Conservation (phyloP, 2,797 vertebrate genomes). For the Onychomys torridus region DNA sequence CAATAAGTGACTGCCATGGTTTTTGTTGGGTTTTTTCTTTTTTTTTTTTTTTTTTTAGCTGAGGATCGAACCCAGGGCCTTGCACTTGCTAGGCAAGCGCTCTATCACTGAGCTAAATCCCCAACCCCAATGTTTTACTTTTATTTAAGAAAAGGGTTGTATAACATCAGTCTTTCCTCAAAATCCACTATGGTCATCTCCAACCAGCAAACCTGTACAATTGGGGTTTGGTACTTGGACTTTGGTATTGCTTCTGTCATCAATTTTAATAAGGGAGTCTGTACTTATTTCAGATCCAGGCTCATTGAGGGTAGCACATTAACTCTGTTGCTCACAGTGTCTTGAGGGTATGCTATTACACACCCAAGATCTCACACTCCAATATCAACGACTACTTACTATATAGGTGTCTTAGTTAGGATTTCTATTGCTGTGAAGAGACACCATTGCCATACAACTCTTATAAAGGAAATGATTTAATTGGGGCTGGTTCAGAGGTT, state of each 20-base stretch:
- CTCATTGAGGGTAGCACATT: neutral
- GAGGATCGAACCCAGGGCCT: too few relatives aligned
- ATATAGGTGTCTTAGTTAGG: neutral
- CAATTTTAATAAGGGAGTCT: conserved; percentile 9
- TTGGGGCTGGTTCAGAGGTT: neutral
- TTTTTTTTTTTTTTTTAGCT: too few relatives aligned
- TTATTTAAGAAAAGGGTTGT: neutral
- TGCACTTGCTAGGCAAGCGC: too few relatives aligned
- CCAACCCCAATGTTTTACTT: too few relatives aligned
- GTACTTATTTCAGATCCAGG: neutral
- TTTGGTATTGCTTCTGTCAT: neutral
- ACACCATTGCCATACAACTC: neutral
- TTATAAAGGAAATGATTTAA: neutral
- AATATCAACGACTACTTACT: neutral
- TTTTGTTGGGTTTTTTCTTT: too few relatives aligned
- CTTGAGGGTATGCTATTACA: neutral
- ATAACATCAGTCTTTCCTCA: neutral
- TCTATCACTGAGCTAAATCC: too few relatives aligned
- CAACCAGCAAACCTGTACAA: neutral
- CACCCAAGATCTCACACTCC: neutral
- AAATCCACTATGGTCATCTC: neutral
- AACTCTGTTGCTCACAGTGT: neutral
- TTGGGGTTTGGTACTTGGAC: neutral
- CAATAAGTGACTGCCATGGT: neutral
- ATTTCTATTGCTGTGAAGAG: neutral